phyloP scores from a whole-genome alignment of 2,113 vertebrate species.

The Daboia siamensis region DNA sequence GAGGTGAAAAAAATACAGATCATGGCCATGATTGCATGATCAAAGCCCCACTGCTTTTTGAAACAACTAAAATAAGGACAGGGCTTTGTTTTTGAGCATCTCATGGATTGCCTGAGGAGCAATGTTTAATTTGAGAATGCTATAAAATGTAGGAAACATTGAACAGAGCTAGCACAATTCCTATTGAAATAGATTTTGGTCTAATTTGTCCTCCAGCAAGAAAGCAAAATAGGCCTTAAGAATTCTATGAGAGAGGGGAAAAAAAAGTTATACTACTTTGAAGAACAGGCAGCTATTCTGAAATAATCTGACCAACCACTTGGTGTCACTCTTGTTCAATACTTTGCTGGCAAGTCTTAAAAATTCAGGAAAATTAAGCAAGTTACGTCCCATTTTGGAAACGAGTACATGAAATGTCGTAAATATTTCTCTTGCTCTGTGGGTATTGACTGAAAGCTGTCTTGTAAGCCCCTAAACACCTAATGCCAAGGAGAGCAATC shows the following conservation, averaged over 20 bases:
- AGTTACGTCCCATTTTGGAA: not conserved
- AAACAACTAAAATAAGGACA: not conserved
- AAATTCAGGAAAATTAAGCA: not conserved
- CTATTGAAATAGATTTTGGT: not conserved
- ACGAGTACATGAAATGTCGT: not conserved
- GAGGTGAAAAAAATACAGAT: not conserved
- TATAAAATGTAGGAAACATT: not conserved
- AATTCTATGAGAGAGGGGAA: not conserved
- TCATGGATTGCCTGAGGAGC: not conserved
- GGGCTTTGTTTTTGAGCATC: not conserved
- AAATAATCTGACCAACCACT: not conserved
- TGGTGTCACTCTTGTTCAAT: not conserved
- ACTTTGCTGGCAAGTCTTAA: not conserved
- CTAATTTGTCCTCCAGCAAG: not conserved
- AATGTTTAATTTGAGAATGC: not conserved
- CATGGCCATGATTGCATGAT: not conserved
- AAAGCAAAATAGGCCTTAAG: not conserved
- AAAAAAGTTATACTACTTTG: not conserved
- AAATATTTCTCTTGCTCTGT: not conserved
- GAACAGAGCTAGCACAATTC: not conserved
- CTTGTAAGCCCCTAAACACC: not conserved
- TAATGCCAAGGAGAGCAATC: not conserved
- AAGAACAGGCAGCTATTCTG: not conserved
- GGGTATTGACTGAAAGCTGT: not conserved
- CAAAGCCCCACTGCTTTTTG: not conserved